Evolutionary conservation across 2,888 invertebrate genomes (phyloP).

Genomic region (Diploptera punctata): DNA sequence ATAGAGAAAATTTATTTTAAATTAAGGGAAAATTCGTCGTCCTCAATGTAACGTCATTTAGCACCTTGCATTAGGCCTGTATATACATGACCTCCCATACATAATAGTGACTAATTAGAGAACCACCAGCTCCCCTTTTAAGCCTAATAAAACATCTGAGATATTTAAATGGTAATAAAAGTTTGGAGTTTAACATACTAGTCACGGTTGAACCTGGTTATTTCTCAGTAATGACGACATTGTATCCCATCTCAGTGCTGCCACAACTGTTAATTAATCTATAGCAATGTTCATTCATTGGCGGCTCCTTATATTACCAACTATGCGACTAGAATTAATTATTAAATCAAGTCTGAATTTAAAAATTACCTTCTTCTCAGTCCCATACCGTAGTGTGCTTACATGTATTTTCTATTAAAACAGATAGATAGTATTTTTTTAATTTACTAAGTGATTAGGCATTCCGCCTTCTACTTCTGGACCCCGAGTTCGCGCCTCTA

Average conservation of each 20-base stretch:
- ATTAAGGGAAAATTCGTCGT: not conserved
- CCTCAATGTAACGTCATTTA: not conserved
- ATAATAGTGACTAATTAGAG: conserved; percentile 17
- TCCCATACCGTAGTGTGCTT: no score
- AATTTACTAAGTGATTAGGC: no score
- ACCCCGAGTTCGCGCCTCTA: no score
- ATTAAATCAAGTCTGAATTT: no score
- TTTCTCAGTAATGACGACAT: conserved; percentile 10
- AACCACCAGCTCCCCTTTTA: not conserved
- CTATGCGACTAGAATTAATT: not conserved
- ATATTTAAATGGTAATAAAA: not conserved
- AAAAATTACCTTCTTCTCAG: no score
- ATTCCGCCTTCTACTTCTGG: no score
- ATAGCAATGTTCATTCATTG: not conserved
- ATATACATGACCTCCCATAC: not conserved
- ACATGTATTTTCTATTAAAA: no score
- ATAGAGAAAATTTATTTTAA: not conserved
- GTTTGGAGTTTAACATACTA: not conserved
- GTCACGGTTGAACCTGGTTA: conserved; percentile 14
- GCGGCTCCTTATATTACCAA: not conserved
- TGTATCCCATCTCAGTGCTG: not conserved
- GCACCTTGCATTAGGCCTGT: no score
- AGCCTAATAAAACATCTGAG: not conserved
- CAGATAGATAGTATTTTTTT: no score
- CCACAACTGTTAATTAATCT: conserved; percentile 7